Evolutionary conservation across 2,113 vertebrate species (phyloP).

Genomic region (Aphyosemion australe): DNA sequence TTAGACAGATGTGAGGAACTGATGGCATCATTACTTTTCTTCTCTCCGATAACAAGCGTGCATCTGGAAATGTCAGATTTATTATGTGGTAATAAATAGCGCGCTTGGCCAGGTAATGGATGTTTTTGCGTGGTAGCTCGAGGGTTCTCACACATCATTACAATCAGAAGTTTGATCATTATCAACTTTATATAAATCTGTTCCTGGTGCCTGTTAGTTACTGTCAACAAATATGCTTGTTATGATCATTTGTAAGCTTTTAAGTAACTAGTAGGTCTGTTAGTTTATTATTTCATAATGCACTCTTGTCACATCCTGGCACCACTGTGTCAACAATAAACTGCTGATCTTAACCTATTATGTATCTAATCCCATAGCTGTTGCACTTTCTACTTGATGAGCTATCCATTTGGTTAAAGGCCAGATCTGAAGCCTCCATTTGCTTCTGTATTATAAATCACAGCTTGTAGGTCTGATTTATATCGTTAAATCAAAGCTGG

Average conservation of each 20-base stretch:
- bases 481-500: neutral
- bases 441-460: neutral
- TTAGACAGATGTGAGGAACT: neutral
- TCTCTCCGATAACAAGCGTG: neutral
- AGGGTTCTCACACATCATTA: accelerated
- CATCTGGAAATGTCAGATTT: neutral
- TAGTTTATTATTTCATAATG: neutral
- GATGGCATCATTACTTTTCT: neutral
- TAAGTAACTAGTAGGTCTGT: too few relatives aligned
- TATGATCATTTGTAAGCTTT: neutral
- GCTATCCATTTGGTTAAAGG: slow-evolving; percentile 1
- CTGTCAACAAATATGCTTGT: neutral
- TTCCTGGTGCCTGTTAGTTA: too few relatives aligned
- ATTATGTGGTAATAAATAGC: neutral
- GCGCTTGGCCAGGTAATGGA: neutral
- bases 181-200: neutral
- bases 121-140: neutral
- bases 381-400: neutral
- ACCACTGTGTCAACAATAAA: neutral
- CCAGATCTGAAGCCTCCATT: slow-evolving; percentile 1
- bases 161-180: neutral
- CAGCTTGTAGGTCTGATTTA: neutral
- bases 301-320: neutral
- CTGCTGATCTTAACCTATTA: neutral
- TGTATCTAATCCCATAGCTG: neutral